Evolutionary conservation across 1,140 invertebrate species (phyloP).

Genomic region (Episyrphus balteatus): DNA sequence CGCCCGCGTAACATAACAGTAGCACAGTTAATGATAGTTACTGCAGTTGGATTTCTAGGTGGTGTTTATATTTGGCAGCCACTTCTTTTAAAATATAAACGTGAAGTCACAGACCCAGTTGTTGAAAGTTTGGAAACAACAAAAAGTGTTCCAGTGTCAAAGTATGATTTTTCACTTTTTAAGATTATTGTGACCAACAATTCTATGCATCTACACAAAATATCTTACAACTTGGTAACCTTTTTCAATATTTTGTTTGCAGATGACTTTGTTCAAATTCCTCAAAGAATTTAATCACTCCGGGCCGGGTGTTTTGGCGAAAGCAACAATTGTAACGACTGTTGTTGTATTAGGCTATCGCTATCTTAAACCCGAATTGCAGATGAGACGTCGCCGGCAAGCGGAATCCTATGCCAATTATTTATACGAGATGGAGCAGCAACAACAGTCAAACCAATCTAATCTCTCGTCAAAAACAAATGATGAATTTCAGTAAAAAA

Average conservation of each 20-base stretch:
- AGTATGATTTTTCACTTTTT: constrained; percentile 1
- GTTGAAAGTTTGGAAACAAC: constrained; percentile 1
- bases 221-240: constrained; percentile 10
- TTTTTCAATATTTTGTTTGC: constrained; percentile 14
- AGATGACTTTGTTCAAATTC: constrained; percentile 36
- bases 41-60: constrained; percentile 30
- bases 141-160: constrained; percentile 6
- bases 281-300: constrained; percentile 23
- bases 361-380: constrained; percentile 19
- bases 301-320: constrained; percentile 30
- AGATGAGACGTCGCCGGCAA: constrained; percentile 18
- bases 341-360: constrained; percentile 19
- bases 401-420: constrained; percentile 29
- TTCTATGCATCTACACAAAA: not conserved
- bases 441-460: not conserved
- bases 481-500: too few relatives aligned
- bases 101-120: constrained; percentile 8
- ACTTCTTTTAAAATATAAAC: constrained; percentile 24
- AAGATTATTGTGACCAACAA: not conserved
- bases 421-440: constrained; percentile 29
- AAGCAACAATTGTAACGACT: constrained; percentile 27
- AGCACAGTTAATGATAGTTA: constrained; percentile 34
- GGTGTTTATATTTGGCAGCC: constrained; percentile 37
- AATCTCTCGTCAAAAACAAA: too few relatives aligned
- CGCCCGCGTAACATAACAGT: constrained; percentile 32